phyloP scores from a whole-genome alignment of 2,113 vertebrate species.

The Platycercus adscitus region DNA sequence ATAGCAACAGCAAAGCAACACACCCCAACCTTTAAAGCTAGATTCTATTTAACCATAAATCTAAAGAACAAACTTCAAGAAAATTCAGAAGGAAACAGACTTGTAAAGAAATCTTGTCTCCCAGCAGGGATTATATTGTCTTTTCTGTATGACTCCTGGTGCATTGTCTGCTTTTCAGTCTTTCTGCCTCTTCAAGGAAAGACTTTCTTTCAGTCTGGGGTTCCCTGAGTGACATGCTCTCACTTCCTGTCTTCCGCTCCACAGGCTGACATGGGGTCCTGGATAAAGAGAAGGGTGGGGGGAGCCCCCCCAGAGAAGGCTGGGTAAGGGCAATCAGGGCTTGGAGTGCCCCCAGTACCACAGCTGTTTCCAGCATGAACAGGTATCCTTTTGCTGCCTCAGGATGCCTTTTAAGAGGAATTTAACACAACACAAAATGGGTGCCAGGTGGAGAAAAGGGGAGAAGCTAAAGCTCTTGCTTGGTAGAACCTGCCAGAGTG shows the following conservation, averaged over 20 bases:
- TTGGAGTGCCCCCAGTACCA: not conserved
- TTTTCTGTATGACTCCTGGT: not conserved
- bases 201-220: not conserved
- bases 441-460: not conserved
- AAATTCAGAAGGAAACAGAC: not conserved
- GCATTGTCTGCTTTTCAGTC: accelerated
- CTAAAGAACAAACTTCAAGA: not conserved
- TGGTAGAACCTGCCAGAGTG: not conserved
- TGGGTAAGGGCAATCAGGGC: no score
- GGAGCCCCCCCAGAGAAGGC: not conserved
- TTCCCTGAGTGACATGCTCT: not conserved
- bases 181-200: not conserved
- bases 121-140: not conserved
- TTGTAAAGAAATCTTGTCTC: not conserved
- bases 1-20: not conserved
- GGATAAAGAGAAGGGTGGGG: accelerated
- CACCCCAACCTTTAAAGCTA: not conserved
- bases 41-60: not conserved
- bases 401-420: accelerated
- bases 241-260: not conserved
- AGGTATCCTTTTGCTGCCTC: not conserved
- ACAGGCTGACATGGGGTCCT: not conserved
- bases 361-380: not conserved
- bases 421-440: not conserved
- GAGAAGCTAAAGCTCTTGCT: not conserved